Percentiles rank a stretch among this genome's conserved stretches.
Conservation (phyloP, 2,888 invertebrate species). For the Parapristionchus giblindavisi region DNA sequence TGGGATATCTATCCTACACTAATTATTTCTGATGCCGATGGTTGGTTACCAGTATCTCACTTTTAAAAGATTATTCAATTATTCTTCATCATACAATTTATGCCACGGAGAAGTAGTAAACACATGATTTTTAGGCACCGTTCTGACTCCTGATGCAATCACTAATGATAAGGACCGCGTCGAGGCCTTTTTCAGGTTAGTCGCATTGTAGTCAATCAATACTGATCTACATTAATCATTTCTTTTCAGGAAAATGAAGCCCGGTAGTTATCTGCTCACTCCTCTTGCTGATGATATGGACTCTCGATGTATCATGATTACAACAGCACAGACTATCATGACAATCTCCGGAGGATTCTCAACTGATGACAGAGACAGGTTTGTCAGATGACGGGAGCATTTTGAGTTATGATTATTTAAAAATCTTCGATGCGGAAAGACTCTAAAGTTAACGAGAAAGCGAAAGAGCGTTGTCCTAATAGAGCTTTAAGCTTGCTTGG, state of each 20-base stretch:
- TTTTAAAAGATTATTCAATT: neutral
- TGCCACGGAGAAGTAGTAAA: neutral
- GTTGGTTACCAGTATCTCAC: neutral
- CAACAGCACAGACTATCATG: constrained; percentile 18
- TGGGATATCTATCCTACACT: neutral
- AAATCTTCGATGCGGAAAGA: too few species aligned
- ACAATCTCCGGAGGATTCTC: constrained; percentile 31
- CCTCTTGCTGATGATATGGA: neutral
- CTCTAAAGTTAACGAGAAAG: neutral
- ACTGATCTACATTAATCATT: neutral
- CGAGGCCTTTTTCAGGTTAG: neutral
- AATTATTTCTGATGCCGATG: neutral
- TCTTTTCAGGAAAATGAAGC: constrained; percentile 1
- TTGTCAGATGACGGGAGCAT: neutral
- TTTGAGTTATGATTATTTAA: too few species aligned
- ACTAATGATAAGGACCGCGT: neutral
- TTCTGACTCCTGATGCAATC: neutral
- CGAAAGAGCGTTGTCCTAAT: too few species aligned
- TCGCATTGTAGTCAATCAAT: neutral
- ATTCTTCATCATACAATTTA: neutral
- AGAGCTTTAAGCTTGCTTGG: too few species aligned
- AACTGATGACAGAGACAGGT: constrained; percentile 30
- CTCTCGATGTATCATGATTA: constrained; percentile 2
- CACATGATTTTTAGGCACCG: neutral
- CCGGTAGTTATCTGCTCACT: constrained; percentile 4